Conservation (phyloP, 2,888 invertebrate species). For the Leptarthrus brevirostris region DNA sequence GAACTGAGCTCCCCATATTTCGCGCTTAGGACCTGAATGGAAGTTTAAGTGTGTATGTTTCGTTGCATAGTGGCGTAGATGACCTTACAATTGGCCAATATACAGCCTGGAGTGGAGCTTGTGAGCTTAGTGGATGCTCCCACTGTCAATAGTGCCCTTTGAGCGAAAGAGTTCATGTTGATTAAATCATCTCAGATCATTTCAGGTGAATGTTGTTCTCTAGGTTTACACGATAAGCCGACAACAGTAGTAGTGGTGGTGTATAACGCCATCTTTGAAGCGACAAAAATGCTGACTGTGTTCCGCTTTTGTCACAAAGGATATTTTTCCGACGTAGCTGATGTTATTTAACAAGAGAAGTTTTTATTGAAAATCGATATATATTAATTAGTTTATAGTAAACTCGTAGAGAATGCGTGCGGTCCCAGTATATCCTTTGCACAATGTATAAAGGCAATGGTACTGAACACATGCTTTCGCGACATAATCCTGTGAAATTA, state of each 20-base stretch:
- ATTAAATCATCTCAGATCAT: conserved; percentile 36
- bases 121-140: conserved; percentile 27
- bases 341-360: no score
- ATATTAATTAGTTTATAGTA: no score
- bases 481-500: no score
- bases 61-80: conserved; percentile 33
- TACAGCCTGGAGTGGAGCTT: conserved; percentile 23
- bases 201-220: conserved; percentile 10
- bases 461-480: no score
- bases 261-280: no score
- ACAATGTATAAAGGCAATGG: no score
- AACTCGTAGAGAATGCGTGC: no score
- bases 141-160: conserved; percentile 13
- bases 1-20: conserved; percentile 32
- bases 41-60: conserved; percentile 26
- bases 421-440: no score
- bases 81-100: conserved; percentile 47
- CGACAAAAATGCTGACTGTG: neutral
- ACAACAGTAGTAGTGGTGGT: neutral
- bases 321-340: no score
- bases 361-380: no score
- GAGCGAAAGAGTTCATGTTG: conserved; percentile 24
- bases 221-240: neutral
- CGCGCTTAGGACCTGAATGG: conserved; percentile 35
- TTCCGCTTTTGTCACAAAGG: no score